phyloP scores from a whole-genome alignment of 2,113 vertebrate species.

The Elgaria multicarinata region DNA sequence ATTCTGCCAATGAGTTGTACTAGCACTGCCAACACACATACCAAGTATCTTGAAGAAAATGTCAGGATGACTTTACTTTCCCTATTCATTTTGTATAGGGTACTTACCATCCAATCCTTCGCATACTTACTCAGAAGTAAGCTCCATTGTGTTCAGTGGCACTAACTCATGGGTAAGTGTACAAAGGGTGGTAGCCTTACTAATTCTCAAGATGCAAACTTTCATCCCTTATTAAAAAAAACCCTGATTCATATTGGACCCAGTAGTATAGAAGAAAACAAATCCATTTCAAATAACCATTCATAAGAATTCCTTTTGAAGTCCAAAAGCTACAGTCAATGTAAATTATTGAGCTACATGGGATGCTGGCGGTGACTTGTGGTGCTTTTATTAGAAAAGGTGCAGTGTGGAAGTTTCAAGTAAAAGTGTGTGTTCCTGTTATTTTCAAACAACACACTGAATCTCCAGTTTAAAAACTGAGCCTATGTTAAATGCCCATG shows the following conservation, averaged over 20 bases:
- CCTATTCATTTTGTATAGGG: slow-evolving; percentile 50
- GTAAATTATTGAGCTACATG: slow-evolving; percentile 66
- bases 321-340: slow-evolving; percentile 67
- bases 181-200: not conserved
- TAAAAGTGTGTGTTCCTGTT: slow-evolving; percentile 83
- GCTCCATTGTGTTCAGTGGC: too few relatives aligned
- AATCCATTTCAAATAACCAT: slow-evolving; percentile 17
- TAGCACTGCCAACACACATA: slow-evolving; percentile 45
- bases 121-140: too few relatives aligned
- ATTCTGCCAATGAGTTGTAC: slow-evolving; percentile 13
- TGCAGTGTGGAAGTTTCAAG: slow-evolving; percentile 85
- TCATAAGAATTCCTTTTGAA: slow-evolving; percentile 64
- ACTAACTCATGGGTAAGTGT: too few relatives aligned
- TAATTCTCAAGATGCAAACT: slow-evolving; percentile 45
- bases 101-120: slow-evolving; percentile 4
- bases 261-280: slow-evolving; percentile 47
- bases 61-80: slow-evolving; percentile 36
- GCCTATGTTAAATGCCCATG: slow-evolving; percentile 80
- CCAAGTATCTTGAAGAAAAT: slow-evolving; percentile 34
- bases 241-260: slow-evolving; percentile 52
- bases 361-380: slow-evolving; percentile 84
- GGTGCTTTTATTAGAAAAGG: slow-evolving; percentile 79
- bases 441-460: slow-evolving; percentile 76
- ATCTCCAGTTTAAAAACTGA: slow-evolving; percentile 79
- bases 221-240: slow-evolving; percentile 47